Evolutionary conservation across 2,888 invertebrate species (phyloP), one percentile per base, ranked within the genome.

Genomic region (Drosophila koepferae): DNA sequence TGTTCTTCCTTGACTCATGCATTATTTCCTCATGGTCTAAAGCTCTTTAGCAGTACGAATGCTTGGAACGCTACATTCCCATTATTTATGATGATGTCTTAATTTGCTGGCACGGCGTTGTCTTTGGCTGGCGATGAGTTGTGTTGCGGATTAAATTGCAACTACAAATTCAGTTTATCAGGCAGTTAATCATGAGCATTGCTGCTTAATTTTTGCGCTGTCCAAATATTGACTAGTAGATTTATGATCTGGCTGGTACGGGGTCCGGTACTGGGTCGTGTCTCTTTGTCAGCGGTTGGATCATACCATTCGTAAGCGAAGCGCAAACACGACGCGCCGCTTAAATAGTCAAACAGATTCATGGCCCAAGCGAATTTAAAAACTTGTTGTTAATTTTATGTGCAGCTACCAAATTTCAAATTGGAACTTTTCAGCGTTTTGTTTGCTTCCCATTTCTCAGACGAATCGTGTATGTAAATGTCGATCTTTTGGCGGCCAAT

Each of bases 301-400:
- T 61, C 72, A 48, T 48, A 46, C 44, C 72, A 43, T 48, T 63
- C 41, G 67, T 55, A 40, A 43, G 41, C 43, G 61, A 60, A 77
- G 66, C 70, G 71, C 84, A 85, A 84, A 85, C 88, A 70, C 63
- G 62, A 65, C 62, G 34, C 51, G 56, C 65, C 51, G 48, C 46
- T 46, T 53, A 48, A 56, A 51, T 44, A 58, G 59, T 63, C 56
- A 54, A 73, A 64, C 44, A 82, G 40, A 60, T 79, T 90, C 90
- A 85, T 90, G 90, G 83, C 61, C 88, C 76, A 73, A 71, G 59
- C 74, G 56, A 74, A 78, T 82, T 40, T 44, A 12, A 81, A 89
- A 89, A 89, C 82, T 72, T 72, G 90, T 77, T 89, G 88, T 68
- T 82, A 70, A 70, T 58, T 66, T 72, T 59, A 67, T 55, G 61